Conservation (phyloP, 2,888 invertebrate genomes). For the Ophion ellenae region DNA sequence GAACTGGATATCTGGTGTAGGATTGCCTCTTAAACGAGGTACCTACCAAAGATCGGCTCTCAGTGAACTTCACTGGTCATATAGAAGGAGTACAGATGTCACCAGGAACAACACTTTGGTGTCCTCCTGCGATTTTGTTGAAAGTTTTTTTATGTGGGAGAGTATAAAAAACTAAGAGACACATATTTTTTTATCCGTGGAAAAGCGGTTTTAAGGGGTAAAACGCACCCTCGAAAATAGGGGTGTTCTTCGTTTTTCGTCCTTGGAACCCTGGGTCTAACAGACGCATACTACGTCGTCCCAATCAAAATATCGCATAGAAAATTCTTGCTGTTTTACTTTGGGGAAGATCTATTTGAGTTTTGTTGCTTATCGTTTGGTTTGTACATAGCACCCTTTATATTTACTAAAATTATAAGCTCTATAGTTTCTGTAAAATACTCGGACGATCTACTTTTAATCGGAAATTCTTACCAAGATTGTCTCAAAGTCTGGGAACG, state of each 20-base stretch:
- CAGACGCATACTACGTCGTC: slow-evolving; percentile 37
- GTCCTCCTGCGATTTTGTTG: slow-evolving; percentile 8
- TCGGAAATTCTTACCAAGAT: too few relatives aligned
- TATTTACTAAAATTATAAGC: slow-evolving; percentile 70
- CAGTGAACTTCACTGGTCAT: background rate
- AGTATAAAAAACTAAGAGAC: slow-evolving; percentile 10
- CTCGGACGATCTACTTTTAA: too few relatives aligned
- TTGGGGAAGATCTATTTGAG: slow-evolving; percentile 21
- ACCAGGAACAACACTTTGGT: slow-evolving; percentile 12
- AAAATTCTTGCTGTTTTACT: slow-evolving; percentile 38
- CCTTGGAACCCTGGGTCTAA: slow-evolving; percentile 21
- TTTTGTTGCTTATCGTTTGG: slow-evolving; percentile 69
- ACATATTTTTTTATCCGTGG: background rate
- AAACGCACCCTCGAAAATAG: slow-evolving; percentile 40
- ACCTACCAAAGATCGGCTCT: background rate
- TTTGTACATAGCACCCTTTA: slow-evolving; percentile 68
- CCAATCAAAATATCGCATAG: slow-evolving; percentile 7
- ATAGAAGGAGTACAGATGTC: background rate
- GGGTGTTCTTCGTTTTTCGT: slow-evolving; percentile 5
- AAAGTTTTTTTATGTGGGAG: too few relatives aligned
- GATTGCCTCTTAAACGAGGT: slow-evolving; percentile 10
- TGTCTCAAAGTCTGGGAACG: too few relatives aligned
- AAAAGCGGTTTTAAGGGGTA: slow-evolving; percentile 14
- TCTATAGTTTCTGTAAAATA: background rate
- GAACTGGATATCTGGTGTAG: slow-evolving; percentile 29